A percentile compares a stretch with the other conserved stretches of the same genome.
phyloP scores from a whole-genome alignment of 2,888 invertebrate species.

The Flexamia atlantica region DNA sequence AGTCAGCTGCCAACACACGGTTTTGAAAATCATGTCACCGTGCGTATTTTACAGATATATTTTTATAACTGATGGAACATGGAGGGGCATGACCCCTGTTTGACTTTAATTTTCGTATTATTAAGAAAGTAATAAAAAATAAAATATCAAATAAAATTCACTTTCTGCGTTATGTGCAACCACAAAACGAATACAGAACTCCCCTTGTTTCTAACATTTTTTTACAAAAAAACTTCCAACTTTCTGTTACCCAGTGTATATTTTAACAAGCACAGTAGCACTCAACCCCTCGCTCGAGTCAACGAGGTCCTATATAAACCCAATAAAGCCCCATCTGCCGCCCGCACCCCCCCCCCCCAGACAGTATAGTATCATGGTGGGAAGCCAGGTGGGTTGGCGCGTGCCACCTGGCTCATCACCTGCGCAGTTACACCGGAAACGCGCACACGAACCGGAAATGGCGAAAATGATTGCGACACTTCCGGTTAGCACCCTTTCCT shows the following conservation, averaged over 20 bases:
- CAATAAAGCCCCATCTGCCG: conserved; percentile 15
- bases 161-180: no score
- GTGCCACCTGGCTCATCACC: conserved; percentile 38
- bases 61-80: no score
- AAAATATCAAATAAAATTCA: no score
- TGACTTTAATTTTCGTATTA: no score
- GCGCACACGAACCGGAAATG: conserved; percentile 14
- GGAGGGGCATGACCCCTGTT: no score
- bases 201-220: no score
- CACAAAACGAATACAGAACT: no score
- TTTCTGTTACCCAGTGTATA: background rate
- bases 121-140: no score
- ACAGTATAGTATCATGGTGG: conserved; percentile 12
- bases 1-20: no score
- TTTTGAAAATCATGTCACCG: no score
- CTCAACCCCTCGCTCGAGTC: background rate
- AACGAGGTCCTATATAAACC: conserved; percentile 13
- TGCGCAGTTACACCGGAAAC: conserved; percentile 13
- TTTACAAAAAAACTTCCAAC: no score
- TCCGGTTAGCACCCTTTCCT: conserved; percentile 44
- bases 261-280: background rate
- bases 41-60: no score
- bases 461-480: conserved; percentile 45
- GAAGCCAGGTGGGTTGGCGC: conserved; percentile 21
- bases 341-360: background rate